These are phyloP conservation scores for Dione juno DNA, from an alignment of 2,888 invertebrate species.

Conservation along the genomic window DNA sequence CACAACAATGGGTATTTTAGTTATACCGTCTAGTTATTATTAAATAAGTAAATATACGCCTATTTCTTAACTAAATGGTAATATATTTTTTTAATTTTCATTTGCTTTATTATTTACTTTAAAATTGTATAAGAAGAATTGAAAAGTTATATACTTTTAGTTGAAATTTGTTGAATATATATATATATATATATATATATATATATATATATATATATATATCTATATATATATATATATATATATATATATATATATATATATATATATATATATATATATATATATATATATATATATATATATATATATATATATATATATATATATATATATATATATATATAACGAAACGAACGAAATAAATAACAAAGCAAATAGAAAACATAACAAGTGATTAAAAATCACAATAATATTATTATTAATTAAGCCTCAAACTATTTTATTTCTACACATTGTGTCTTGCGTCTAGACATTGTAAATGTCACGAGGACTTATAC, in stretches of 20 bases:
- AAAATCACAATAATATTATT: conserved; percentile 45
- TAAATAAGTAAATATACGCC: conserved; percentile 27
- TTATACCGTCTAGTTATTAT: conserved; percentile 37
- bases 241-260: too few species aligned
- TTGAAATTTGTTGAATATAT: too few species aligned
- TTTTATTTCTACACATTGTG: conserved; percentile 31
- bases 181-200: too few species aligned
- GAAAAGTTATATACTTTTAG: too few species aligned
- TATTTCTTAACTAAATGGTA: conserved; percentile 28
- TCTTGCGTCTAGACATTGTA: conserved; percentile 47
- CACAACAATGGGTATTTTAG: conserved; percentile 49
- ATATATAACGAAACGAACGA: too few species aligned
- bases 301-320: too few species aligned
- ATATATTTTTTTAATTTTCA: conserved; percentile 21
- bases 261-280: too few species aligned
- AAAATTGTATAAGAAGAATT: neutral
- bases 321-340: too few species aligned
- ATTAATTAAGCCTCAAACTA: conserved; percentile 31
- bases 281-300: too few species aligned
- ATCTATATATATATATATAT: too few species aligned
- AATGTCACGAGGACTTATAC: conserved; percentile 49
- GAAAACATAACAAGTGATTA: conserved; percentile 37
- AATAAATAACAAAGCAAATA: conserved; percentile 29
- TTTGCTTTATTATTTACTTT: conserved; percentile 24
- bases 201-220: too few species aligned